Percentiles rank a stretch among this genome's conserved stretches.
Conservation (phyloP, 2,888 invertebrate species). For the Deroplatys truncata region DNA sequence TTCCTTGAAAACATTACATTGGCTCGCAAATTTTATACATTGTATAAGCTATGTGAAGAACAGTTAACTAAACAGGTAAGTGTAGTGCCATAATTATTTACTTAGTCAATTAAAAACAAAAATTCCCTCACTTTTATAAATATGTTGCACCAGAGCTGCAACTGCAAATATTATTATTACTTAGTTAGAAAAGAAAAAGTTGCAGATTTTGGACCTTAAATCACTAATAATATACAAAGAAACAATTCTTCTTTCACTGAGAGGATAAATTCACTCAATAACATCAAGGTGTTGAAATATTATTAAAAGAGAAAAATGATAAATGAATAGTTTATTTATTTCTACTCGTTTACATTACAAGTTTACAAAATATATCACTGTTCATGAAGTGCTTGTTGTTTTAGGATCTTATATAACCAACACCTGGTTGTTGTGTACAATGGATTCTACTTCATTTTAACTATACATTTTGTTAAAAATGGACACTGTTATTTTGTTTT, state of each 20-base stretch:
- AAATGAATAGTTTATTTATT: no score
- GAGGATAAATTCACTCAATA: background rate
- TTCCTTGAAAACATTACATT: constrained; percentile 93
- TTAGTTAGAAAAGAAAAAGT: background rate
- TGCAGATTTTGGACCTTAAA: background rate
- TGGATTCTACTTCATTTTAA: no score
- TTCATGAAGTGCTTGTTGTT: no score
- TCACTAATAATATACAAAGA: background rate
- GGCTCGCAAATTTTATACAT: constrained; percentile 92
- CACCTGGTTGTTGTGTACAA: no score
- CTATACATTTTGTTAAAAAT: no score
- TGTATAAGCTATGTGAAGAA: constrained; percentile 95
- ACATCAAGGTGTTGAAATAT: background rate
- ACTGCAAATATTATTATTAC: no score
- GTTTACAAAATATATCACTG: no score
- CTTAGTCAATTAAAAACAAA: background rate
- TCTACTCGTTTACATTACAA: no score
- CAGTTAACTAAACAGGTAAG: constrained; percentile 90
- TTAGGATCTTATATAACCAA: no score
- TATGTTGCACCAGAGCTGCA: no score
- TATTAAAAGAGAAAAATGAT: background rate
- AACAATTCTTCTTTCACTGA: background rate
- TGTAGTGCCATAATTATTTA: background rate
- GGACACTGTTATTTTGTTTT: no score
- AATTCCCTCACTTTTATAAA: no score